A percentile compares a stretch with the other conserved stretches of the same genome.
These are phyloP conservation scores for Lepidurus arcticus DNA, from an alignment of 1,140 invertebrate genomes.

Conservation along the genomic window DNA sequence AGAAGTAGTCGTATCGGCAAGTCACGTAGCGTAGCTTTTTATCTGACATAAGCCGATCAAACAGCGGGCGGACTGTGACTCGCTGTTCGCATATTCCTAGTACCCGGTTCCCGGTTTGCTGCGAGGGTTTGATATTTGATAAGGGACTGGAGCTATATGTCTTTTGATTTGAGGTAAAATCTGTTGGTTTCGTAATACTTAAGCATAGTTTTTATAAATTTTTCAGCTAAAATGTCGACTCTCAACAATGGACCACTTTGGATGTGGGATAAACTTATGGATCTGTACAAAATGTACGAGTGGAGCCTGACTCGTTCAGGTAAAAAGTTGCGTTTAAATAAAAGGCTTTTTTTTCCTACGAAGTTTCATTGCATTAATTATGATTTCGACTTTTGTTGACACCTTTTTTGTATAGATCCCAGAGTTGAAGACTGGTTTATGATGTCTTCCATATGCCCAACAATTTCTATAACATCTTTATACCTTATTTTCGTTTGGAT, in stretches of 20 bases:
- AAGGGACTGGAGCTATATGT: no score
- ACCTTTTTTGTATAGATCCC: constrained; percentile 52
- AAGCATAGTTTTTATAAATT: not conserved
- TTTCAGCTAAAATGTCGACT: not conserved
- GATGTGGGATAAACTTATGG: constrained; percentile 5
- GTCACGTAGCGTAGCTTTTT: no score
- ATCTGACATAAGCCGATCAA: no score
- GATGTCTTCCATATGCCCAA: constrained; percentile 75
- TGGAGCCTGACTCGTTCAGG: constrained; percentile 29
- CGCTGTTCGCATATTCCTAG: no score
- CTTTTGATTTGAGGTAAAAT: no score
- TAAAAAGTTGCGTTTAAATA: not conserved
- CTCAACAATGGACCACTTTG: not conserved
- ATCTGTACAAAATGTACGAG: constrained; percentile 4
- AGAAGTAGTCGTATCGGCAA: no score
- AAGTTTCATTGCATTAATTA: constrained; percentile 13
- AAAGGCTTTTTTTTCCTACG: constrained; percentile 24
- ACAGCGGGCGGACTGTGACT: no score
- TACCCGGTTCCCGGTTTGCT: no score
- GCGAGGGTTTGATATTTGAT: no score
- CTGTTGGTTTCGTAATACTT: no score
- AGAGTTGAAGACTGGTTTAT: constrained; percentile 79
- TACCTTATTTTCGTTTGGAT: constrained; percentile 71
- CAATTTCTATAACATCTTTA: constrained; percentile 61
- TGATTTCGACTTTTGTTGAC: not conserved